Evolutionary conservation across 2,797 vertebrate species (phyloP).

Genomic region (Odontamblyopus lacepedii): DNA sequence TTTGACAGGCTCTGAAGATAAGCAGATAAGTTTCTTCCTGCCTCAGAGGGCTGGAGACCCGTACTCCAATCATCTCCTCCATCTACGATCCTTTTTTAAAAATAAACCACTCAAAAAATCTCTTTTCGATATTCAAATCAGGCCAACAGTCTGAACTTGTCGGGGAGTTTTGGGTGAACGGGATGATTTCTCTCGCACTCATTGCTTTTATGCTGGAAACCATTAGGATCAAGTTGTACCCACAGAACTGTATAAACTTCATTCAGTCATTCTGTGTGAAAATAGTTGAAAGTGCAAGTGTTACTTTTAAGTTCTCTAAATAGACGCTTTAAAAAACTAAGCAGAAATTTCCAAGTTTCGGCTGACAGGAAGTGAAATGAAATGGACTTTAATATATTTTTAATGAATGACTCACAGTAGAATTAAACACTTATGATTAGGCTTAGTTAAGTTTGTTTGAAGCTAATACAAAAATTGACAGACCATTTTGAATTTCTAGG

Average conservation of each 20-base stretch:
- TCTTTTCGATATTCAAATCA: not conserved
- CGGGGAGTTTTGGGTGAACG: not conserved
- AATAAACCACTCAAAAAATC: not conserved
- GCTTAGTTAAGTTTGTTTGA: too few relatives aligned
- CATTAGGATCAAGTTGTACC: constrained; percentile 29
- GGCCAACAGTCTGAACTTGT: not conserved
- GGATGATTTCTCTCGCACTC: not conserved
- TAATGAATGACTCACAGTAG: too few relatives aligned
- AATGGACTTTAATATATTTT: too few relatives aligned
- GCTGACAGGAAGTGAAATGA: too few relatives aligned
- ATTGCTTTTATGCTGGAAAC: not conserved
- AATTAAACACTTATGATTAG: too few relatives aligned
- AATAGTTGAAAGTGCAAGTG: not conserved
- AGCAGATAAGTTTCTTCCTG: constrained; percentile 34
- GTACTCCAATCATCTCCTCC: not conserved
- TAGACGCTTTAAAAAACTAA: not conserved
- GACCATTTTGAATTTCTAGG: too few relatives aligned
- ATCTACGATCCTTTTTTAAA: constrained; percentile 1
- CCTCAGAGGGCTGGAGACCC: not conserved
- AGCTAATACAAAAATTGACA: too few relatives aligned
- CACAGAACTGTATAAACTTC: constrained; percentile 23
- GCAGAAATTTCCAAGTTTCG: too few relatives aligned
- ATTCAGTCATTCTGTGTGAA: not conserved
- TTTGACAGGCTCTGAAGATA: constrained; percentile 33
- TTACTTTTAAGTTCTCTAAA: not conserved